Base-by-base conservation (phyloP, 2,888 invertebrate species). In the Zhuqinia jingwanae region DNA sequence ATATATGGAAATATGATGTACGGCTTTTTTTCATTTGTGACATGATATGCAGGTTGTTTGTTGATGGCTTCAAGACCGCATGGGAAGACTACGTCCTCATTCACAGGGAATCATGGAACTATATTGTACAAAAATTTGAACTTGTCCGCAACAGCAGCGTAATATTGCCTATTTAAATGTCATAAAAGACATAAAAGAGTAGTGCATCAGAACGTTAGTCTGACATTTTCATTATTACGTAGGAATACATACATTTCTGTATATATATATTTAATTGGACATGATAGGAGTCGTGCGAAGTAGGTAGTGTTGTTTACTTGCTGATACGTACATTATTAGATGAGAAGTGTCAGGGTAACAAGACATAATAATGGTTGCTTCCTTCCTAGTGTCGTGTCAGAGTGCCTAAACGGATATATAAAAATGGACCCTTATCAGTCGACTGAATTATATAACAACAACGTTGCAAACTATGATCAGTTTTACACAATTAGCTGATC, bases 71-170 rank as follows among this genome's bases (percentile, higher is more conserved):
- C 36, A 36, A 36, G 50, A 73, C 73, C 65, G 56, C 75, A 87
- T 87, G 87, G 87, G 87, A 87, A 87, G 58, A 78, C 36, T 58
- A 77, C 77, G 87, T 56, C 87, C 87, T 87, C 87, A 78, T 87
- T 87, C 87, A 82, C 87, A 87, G 60, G 70, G 42, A 65, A 65
- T 78, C 73, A 82, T 75, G 75, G 58, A 45, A 76, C 56, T 76
- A 58, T 76, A 42, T 36, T 76, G 58, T 56, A 58, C n/a, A 53
- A 68, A 76, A 42, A 56, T 70, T 13, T 8, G 56, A 58, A 30
- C 58, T 56, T 22, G 22, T 58, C 36, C 42, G 5, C 36, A 27
- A n/a, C 8, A 36, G 8, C 36, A 36, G 36, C 8, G 8, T 36
- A 6, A 36, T 6, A 36, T 36, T 8, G 8, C 8, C 50, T 50